phyloP scores from a whole-genome alignment of 2,113 vertebrate species.

The Toxotes jaculatrix region DNA sequence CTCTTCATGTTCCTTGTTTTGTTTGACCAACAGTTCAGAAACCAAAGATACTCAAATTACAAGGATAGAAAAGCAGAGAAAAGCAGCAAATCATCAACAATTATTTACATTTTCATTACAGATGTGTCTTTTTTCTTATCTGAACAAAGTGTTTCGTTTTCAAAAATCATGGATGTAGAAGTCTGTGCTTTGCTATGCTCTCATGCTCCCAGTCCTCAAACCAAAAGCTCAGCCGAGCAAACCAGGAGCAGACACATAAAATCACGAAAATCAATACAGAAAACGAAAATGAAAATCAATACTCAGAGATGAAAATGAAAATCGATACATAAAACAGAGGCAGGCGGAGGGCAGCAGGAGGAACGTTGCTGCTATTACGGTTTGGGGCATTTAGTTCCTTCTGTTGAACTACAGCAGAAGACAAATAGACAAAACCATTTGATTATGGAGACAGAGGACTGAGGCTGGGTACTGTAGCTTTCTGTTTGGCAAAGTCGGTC shows the following conservation, averaged over 20 bases:
- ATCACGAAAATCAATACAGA: neutral
- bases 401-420: neutral
- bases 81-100: no score
- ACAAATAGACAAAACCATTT: neutral
- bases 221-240: slow-evolving; percentile 20
- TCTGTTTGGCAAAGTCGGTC: slow-evolving; percentile 48
- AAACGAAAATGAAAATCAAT: neutral
- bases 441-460: slow-evolving; percentile 28
- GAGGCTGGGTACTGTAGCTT: slow-evolving; percentile 48
- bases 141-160: slow-evolving; percentile 12
- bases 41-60: neutral
- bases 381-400: slow-evolving; percentile 2
- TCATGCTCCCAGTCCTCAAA: slow-evolving; percentile 25
- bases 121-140: neutral
- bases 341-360: neutral
- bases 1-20: neutral
- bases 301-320: neutral
- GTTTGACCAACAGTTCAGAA: neutral
- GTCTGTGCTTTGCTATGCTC: slow-evolving; percentile 27
- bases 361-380: neutral
- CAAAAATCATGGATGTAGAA: slow-evolving; percentile 2
- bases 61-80: no score
- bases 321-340: neutral
- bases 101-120: neutral
- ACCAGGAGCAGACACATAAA: neutral